These are phyloP conservation scores for Pseudomyrmex flavicornis DNA, from an alignment of 1,140 invertebrate genomes.

Conservation along the genomic window DNA sequence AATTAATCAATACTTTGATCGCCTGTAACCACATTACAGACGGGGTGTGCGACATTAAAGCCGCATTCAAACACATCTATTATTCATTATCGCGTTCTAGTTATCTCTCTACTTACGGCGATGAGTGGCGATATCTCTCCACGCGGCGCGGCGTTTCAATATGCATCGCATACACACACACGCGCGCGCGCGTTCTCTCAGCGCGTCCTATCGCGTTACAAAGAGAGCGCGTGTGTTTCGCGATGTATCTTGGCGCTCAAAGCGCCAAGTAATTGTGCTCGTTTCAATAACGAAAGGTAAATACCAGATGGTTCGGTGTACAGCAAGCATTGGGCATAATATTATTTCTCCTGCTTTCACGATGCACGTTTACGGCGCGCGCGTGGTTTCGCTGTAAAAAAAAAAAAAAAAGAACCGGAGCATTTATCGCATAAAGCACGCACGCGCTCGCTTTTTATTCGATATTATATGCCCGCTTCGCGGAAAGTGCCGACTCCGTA, in stretches of 20 bases:
- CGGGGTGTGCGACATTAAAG: neutral
- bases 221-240: slow-evolving; percentile 25
- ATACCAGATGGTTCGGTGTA: slow-evolving; percentile 12
- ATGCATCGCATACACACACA: neutral
- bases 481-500: slow-evolving; percentile 20
- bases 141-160: slow-evolving; percentile 12
- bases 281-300: slow-evolving; percentile 49
- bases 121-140: slow-evolving; percentile 42
- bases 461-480: slow-evolving; percentile 28
- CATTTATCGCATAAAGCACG: slow-evolving; percentile 38
- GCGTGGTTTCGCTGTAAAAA: slow-evolving; percentile 10
- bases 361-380: slow-evolving; percentile 26
- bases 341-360: neutral
- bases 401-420: neutral
- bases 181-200: neutral
- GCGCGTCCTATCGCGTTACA: slow-evolving; percentile 16
- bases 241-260: slow-evolving; percentile 40
- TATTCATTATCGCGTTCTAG: slow-evolving; percentile 51
- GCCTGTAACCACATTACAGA: neutral
- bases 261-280: slow-evolving; percentile 41
- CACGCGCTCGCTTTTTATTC: slow-evolving; percentile 15
- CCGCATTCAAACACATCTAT: slow-evolving; percentile 25
- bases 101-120: slow-evolving; percentile 47
- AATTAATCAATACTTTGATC: slow-evolving; percentile 29
- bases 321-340: neutral